These are phyloP conservation scores for Harmothoe impar DNA, from an alignment of 2,888 invertebrate species.

Conservation along the genomic window DNA sequence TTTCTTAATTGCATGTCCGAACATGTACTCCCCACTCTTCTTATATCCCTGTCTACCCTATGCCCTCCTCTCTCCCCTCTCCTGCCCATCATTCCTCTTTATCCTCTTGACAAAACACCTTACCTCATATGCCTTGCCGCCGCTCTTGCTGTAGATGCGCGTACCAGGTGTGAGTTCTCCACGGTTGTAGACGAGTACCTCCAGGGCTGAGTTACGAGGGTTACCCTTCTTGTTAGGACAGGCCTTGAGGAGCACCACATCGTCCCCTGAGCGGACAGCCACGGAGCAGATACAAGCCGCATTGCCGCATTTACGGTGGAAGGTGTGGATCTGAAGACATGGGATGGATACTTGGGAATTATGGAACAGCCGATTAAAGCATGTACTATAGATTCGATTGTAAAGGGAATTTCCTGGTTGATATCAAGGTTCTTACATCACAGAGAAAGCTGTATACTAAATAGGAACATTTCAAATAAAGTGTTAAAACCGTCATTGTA, in stretches of 20 bases:
- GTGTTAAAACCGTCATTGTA: too few relatives aligned
- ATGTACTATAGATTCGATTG: not conserved
- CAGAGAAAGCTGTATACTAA: too few relatives aligned
- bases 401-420: too few relatives aligned
- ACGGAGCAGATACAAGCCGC: constrained; percentile 73
- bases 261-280: constrained; percentile 71
- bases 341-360: too few relatives aligned
- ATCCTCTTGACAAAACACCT: not conserved
- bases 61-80: too few relatives aligned
- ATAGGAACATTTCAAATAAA: too few relatives aligned
- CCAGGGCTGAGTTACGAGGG: constrained; percentile 50
- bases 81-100: too few relatives aligned
- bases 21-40: too few relatives aligned
- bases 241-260: constrained; percentile 70
- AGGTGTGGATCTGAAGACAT: constrained; percentile 40
- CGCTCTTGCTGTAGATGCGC: constrained; percentile 25
- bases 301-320: not conserved
- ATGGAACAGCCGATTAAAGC: not conserved
- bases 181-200: constrained; percentile 68
- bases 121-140: constrained; percentile 69
- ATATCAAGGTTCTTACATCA: too few relatives aligned
- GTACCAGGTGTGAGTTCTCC: constrained; percentile 69
- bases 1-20: too few relatives aligned
- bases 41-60: too few relatives aligned
- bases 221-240: constrained; percentile 63